These are phyloP conservation scores for Monochamus saltuarius DNA, from an alignment of 1,140 invertebrate species.

Conservation along the genomic window DNA sequence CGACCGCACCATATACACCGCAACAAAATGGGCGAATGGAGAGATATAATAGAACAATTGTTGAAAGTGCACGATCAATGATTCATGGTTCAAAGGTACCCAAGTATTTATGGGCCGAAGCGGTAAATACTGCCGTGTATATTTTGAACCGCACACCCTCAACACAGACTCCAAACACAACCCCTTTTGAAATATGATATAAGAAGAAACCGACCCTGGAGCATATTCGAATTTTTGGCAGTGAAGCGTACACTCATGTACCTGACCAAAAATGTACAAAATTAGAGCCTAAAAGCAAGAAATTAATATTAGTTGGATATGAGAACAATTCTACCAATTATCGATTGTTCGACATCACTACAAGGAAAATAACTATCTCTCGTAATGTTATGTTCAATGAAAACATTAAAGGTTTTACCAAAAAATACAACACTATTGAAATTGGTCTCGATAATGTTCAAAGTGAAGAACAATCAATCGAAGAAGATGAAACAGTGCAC, in stretches of 20 bases:
- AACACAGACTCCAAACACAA: conserved; percentile 18
- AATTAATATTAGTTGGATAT: conserved; percentile 30
- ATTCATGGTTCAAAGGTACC: conserved; percentile 39
- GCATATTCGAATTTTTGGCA: conserved; percentile 45
- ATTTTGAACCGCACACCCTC: conserved; percentile 48
- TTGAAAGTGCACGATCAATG: conserved; percentile 45
- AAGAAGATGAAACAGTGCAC: not conserved
- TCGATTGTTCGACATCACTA: conserved; percentile 6
- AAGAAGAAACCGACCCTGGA: conserved; percentile 26
- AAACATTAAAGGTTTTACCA: conserved; percentile 1
- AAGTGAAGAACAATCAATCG: too few relatives aligned
- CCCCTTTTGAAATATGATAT: conserved; percentile 30
- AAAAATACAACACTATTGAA: not conserved
- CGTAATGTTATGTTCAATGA: conserved; percentile 19
- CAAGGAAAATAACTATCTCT: conserved; percentile 4
- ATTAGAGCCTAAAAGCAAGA: conserved; percentile 27
- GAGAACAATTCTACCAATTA: conserved; percentile 22
- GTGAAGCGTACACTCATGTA: conserved; percentile 34
- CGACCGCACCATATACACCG: conserved; percentile 44
- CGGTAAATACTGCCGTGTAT: conserved; percentile 51
- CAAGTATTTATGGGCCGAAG: conserved; percentile 50
- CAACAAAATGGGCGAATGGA: conserved; percentile 53
- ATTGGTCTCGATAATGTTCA: too few relatives aligned
- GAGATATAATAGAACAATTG: conserved; percentile 50
- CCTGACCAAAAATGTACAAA: conserved; percentile 31